Evolutionary conservation across 2,888 invertebrate species (phyloP).

Genomic region (Brachyopa scutellaris): DNA sequence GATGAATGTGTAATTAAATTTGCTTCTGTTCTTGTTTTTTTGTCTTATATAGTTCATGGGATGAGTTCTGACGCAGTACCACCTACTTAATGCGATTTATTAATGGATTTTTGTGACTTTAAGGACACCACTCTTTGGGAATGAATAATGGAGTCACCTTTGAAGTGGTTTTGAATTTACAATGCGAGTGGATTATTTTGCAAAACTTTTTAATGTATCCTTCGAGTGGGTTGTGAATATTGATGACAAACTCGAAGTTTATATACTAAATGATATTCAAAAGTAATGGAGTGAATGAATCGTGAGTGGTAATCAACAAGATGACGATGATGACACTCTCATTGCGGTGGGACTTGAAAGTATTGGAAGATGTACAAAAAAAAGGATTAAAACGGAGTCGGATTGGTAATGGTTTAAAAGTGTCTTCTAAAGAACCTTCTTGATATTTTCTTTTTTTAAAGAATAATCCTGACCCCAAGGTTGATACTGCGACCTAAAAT

Average conservation of each 20-base stretch:
- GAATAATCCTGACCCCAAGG: too few relatives aligned
- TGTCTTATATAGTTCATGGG: too few relatives aligned
- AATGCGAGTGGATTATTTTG: conserved; percentile 26
- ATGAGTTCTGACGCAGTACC: conserved; percentile 36
- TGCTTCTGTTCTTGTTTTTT: not conserved
- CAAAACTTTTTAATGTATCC: conserved; percentile 24
- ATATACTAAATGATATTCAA: conserved; percentile 20
- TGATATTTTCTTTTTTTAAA: too few relatives aligned
- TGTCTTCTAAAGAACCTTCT: too few relatives aligned
- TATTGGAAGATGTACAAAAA: too few relatives aligned
- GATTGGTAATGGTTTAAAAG: too few relatives aligned
- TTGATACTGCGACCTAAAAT: too few relatives aligned
- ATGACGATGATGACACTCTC: too few relatives aligned
- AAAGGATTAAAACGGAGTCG: too few relatives aligned
- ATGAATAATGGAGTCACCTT: conserved; percentile 67
- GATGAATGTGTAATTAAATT: conserved; percentile 72
- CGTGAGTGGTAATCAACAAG: not conserved
- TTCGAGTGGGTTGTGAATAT: conserved; percentile 57
- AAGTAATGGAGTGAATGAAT: conserved; percentile 38
- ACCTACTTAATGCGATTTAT: conserved; percentile 68
- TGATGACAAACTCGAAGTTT: conserved; percentile 34
- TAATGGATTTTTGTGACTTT: conserved; percentile 71
- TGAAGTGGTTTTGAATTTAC: conserved; percentile 71
- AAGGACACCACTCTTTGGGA: conserved; percentile 63
- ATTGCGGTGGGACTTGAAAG: too few relatives aligned